These are phyloP conservation scores for Palaemon carinicauda DNA, from an alignment of 1,140 invertebrate species.

Conservation along the genomic window DNA sequence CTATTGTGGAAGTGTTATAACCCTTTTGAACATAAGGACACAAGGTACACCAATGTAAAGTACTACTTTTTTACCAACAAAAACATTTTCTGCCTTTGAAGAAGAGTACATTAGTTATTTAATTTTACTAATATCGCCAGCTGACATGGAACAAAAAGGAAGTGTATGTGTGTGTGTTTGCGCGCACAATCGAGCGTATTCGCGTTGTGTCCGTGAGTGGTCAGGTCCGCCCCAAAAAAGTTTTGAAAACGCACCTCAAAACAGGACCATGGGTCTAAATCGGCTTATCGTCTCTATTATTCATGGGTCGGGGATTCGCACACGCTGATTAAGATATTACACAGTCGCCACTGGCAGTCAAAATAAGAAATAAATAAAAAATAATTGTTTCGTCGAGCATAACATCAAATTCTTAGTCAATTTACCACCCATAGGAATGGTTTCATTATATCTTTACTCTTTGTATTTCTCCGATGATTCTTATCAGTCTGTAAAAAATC, in stretches of 20 bases:
- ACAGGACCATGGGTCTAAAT: background rate
- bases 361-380: background rate
- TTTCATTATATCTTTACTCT: background rate
- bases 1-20: too few species aligned
- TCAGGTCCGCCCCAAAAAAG: background rate
- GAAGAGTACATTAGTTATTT: too few species aligned
- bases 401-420: background rate
- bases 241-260: too few species aligned
- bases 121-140: too few species aligned
- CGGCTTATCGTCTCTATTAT: slow-evolving; percentile 46
- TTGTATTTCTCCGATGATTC: background rate
- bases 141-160: too few species aligned
- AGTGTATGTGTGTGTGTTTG: background rate
- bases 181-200: background rate
- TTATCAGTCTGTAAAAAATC: background rate
- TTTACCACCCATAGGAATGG: background rate
- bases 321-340: slow-evolving; percentile 54
- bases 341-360: background rate
- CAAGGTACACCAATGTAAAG: too few species aligned
- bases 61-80: too few species aligned
- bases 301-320: slow-evolving; percentile 38
- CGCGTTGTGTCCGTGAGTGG: too few species aligned
- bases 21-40: too few species aligned
- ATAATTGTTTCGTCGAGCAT: background rate
- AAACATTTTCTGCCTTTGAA: too few species aligned